Base-by-base conservation (phyloP, 2,113 vertebrate species). In the Bagarius yarrelli region DNA sequence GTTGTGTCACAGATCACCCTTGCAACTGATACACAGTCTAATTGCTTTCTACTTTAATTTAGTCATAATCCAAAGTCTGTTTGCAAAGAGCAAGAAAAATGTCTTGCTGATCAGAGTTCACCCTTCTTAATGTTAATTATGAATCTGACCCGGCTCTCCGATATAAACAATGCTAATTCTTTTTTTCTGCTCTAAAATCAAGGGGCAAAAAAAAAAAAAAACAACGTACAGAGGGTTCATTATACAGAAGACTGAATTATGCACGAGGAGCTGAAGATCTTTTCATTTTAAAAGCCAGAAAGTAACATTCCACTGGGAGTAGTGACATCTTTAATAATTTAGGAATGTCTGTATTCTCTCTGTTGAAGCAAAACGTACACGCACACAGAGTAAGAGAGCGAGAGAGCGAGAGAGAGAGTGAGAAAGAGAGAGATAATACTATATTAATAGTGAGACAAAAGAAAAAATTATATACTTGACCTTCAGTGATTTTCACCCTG, bases 281-380 rank as follows among this genome's bases (percentile, higher is more conserved):
- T 67, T 25, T 69, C 47, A 16, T 70, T 70, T 16, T 23, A 47
- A 50, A 50, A n/a, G 40, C 67, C 67, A 70, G n/a, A 50, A 70
- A 50, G 14, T 70, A 25, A 67, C 8, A 23, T 40, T 67, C 34
- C 64, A n/a, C 21, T 40, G 44, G 23, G 47, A 25, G 40, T 25
- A 16, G 40, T n/a, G 47, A 8, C 14, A 25, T 25, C 67, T 18
- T 15, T 3, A 9, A 6, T n/a, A 70, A n/a, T 18, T 70, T 4
- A 70, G 67, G 57, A 60, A 34, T 27, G n/a, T 47, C 40, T 70
- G 67, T 14, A 50, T 23, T 47, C 40, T 25, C n/a, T 1, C 6
- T 14, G 15, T 70, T 27, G 14, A 14, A 27, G 40, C n/a, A 16
- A 47, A 47, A 40, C 6, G 3, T 11, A 8, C 9, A 47, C 44